Conservation (phyloP, 2,113 vertebrate species). For the Menidia beryllina region DNA sequence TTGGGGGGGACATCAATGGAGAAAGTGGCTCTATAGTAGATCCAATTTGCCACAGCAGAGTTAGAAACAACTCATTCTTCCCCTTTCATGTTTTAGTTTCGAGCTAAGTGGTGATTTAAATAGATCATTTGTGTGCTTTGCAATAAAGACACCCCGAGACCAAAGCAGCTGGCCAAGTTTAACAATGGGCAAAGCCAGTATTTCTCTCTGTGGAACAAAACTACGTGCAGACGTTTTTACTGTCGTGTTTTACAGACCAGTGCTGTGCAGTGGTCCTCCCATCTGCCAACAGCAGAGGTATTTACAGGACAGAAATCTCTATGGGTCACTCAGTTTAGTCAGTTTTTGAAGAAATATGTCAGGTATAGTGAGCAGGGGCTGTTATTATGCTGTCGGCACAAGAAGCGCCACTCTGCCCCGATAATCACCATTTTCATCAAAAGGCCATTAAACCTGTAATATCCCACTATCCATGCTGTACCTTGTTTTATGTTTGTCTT, state of each 20-base stretch:
- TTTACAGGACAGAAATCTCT: constrained; percentile 66
- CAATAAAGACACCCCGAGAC: constrained; percentile 33
- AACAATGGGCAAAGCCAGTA: constrained; percentile 42
- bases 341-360: constrained; percentile 66
- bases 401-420: constrained; percentile 29
- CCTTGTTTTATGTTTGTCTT: too few species aligned
- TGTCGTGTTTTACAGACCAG: constrained; percentile 72
- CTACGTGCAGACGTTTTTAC: constrained; percentile 67
- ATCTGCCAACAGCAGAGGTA: constrained; percentile 68
- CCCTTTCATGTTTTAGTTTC: constrained; percentile 54
- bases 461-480: too few species aligned
- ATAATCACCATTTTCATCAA: constrained; percentile 59
- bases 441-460: constrained; percentile 57
- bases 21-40: constrained; percentile 38
- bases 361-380: constrained; percentile 59
- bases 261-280: constrained; percentile 48
- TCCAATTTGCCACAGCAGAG: constrained; percentile 54
- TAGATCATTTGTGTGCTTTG: constrained; percentile 23
- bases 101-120: constrained; percentile 58
- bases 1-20: constrained; percentile 25
- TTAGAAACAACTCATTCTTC: constrained; percentile 47
- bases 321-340: constrained; percentile 68
- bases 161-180: background rate
- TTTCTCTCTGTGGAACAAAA: constrained; percentile 44
- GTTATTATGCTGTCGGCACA: constrained; percentile 56